phyloP scores from a whole-genome alignment of 2,888 invertebrate species.

The Nudaria mundana region DNA sequence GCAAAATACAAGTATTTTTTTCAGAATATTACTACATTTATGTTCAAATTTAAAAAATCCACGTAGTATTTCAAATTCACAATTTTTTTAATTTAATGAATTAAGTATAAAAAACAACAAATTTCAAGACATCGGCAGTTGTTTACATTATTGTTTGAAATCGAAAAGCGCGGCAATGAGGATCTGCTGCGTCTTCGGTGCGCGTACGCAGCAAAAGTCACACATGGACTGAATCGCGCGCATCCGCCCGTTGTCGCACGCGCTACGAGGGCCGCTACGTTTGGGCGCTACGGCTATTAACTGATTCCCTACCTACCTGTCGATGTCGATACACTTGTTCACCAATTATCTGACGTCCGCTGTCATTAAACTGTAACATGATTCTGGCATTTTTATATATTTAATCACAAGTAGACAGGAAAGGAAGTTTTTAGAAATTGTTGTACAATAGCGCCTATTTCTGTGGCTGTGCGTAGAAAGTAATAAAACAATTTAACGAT shows the following conservation, averaged over 20 bases:
- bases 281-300: slow-evolving; percentile 65
- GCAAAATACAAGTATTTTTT: slow-evolving; percentile 19
- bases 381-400: not conserved
- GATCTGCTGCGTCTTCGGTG: slow-evolving; percentile 31
- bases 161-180: slow-evolving; percentile 35
- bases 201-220: slow-evolving; percentile 71
- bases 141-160: slow-evolving; percentile 46
- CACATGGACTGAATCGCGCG: slow-evolving; percentile 55
- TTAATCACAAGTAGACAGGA: not conserved
- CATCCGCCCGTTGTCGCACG: slow-evolving; percentile 42
- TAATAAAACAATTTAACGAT: no score
- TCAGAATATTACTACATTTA: slow-evolving; percentile 23
- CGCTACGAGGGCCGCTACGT: slow-evolving; percentile 57
- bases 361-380: slow-evolving; percentile 3
- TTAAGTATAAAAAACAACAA: slow-evolving; percentile 15
- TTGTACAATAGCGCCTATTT: no score
- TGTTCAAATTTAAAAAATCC: slow-evolving; percentile 7
- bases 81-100: slow-evolving; percentile 3
- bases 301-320: slow-evolving; percentile 51
- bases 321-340: slow-evolving; percentile 43
- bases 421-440: no score
- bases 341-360: slow-evolving; percentile 19
- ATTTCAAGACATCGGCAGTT: slow-evolving; percentile 34
- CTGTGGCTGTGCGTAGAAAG: no score
- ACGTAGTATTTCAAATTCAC: slow-evolving; percentile 5